Percentiles rank a stretch among this genome's conserved stretches.
These are phyloP conservation scores for Cyaniris semiargus DNA, from an alignment of 2,888 invertebrate genomes.

Conservation along the genomic window DNA sequence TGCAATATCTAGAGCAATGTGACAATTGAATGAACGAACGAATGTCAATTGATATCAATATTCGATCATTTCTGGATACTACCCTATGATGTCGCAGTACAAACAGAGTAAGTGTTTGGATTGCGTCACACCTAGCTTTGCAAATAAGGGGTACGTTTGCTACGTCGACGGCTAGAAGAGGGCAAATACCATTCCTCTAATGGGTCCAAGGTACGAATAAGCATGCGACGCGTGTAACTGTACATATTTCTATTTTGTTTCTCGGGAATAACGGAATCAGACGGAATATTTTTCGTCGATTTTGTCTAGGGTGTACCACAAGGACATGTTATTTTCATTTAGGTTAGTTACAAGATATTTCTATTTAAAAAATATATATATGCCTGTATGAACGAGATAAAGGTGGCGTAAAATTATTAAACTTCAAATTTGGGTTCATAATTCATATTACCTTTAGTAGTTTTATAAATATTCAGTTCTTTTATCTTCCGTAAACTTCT, in stretches of 20 bases:
- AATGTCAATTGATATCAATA: conserved; percentile 20
- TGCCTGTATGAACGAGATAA: too few species aligned
- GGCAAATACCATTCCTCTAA: background rate
- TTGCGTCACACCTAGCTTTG: conserved; percentile 15
- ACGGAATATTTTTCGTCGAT: background rate
- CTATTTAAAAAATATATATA: too few species aligned
- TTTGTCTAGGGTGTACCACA: background rate
- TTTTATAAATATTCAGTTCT: background rate
- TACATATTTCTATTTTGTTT: background rate
- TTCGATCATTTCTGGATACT: background rate
- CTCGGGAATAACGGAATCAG: background rate
- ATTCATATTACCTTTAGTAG: too few species aligned
- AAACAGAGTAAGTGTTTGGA: conserved; percentile 15
- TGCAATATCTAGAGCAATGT: conserved; percentile 10
- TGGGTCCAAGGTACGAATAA: background rate
- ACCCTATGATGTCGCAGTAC: conserved; percentile 1
- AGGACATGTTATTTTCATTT: background rate
- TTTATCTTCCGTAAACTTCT: background rate
- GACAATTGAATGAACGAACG: conserved; percentile 17
- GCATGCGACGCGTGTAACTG: background rate
- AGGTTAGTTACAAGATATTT: too few species aligned
- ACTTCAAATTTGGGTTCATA: too few species aligned
- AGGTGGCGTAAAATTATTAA: too few species aligned
- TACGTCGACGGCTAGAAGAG: background rate
- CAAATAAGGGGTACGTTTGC: conserved; percentile 13